Evolutionary conservation across 2,113 vertebrate species (phyloP), one percentile per base, ranked within the genome.

Genomic region (Mormyrus iriodes): DNA sequence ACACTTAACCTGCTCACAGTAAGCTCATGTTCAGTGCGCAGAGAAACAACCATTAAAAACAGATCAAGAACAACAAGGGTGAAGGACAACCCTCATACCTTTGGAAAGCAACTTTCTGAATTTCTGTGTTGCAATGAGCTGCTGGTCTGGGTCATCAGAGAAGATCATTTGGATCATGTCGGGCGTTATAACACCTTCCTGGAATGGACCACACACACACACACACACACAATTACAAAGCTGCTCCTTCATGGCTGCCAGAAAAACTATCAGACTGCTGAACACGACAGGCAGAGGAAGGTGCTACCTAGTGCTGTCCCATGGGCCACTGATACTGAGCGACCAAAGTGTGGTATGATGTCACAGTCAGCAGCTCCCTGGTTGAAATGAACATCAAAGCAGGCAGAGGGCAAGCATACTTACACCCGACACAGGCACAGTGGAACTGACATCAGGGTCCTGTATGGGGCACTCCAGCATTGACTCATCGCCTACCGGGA

Each of bases 101-200:
- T 98, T 98, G 92, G 97, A 98, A 7, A 98, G 96, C 85, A 98
- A 93, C 85, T 98, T 98, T 92, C 98, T 96, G 94, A 98, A 98
- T 92, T 97, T 98, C 90, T 98, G 97, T 89, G 97, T 98, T 87
- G 97, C 97, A 90, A 96, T 95, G 17, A 98, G 96, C 2, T 98
- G 97, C 87, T 98, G 97, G 89, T 97, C 97, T 87, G 96, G 95
- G 91, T 97, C 97, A 88, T 98, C 97, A 0, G 97, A 98, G 93
- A 98, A 98, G 93, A 98, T 96, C 97, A 98, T 98, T 92, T 98
- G 97, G 88, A 97, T 93, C 97, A 98, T 97, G 92, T 98, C 97
- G 90, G 95, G 93, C 0, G 97, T 97, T 94, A 98, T 97, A 90
- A 97, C 95, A 90, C 96, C 97, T 91, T 98, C 97, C 97, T 98